Percentiles rank a stretch among this genome's conserved stretches.
phyloP scores from a whole-genome alignment of 2,888 invertebrate genomes.

The Hesperia comma region DNA sequence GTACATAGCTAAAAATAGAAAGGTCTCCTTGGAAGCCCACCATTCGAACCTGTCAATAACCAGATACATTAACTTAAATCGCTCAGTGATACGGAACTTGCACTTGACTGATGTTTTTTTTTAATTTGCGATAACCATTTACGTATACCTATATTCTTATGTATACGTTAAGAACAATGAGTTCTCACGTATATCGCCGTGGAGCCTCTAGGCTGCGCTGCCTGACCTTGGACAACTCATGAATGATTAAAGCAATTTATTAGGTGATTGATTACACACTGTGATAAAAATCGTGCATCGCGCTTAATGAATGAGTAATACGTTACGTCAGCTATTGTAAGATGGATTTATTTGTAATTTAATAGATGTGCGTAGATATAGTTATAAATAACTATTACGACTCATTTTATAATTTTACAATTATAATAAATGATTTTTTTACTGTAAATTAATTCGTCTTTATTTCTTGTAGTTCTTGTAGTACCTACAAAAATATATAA shows the following conservation, averaged over 20 bases:
- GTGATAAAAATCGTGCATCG: slow-evolving; percentile 33
- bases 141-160: background rate
- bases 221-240: slow-evolving; percentile 30
- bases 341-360: slow-evolving; percentile 2
- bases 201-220: background rate
- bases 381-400: background rate
- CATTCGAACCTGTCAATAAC: too few species aligned
- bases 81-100: too few species aligned
- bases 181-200: slow-evolving; percentile 1
- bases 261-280: slow-evolving; percentile 34
- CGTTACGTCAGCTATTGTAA: slow-evolving; percentile 29
- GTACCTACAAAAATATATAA: too few species aligned
- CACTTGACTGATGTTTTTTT: too few species aligned
- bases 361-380: background rate
- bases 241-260: slow-evolving; percentile 28
- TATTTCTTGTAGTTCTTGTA: too few species aligned
- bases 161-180: background rate
- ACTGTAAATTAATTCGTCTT: too few species aligned
- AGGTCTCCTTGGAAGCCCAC: too few species aligned
- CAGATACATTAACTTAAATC: too few species aligned
- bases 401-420: too few species aligned
- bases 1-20: too few species aligned
- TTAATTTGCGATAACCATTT: background rate
- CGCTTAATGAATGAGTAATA: slow-evolving; percentile 35
- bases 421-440: too few species aligned